These are phyloP conservation scores for Leistus spinibarbis DNA, from an alignment of 2,888 invertebrate species.

Conservation along the genomic window DNA sequence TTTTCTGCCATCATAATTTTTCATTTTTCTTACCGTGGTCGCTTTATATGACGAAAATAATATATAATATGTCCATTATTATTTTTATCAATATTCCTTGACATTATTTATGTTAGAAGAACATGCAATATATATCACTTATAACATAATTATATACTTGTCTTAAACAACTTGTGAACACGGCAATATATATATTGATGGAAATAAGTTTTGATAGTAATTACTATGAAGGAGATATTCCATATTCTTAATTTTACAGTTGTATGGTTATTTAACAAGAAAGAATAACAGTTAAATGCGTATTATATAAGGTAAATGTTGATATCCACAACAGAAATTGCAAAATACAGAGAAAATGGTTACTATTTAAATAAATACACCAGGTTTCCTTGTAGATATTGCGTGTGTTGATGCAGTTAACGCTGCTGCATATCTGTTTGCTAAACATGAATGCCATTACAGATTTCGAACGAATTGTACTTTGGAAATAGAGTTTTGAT, in stretches of 20 bases:
- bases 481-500: slow-evolving; percentile 4
- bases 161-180: slow-evolving; percentile 34
- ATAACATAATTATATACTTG: slow-evolving; percentile 33
- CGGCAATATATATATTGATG: slow-evolving; percentile 16
- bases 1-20: not conserved
- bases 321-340: no score
- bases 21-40: slow-evolving; percentile 22
- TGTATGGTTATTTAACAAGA: not conserved
- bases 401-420: slow-evolving; percentile 3
- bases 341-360: not conserved
- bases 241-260: no score
- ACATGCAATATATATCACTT: slow-evolving; percentile 32
- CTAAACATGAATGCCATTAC: slow-evolving; percentile 3
- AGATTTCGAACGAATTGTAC: not conserved
- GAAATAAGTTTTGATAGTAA: slow-evolving; percentile 1
- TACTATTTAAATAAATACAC: not conserved
- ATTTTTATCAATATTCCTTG: slow-evolving; percentile 19
- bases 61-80: slow-evolving; percentile 8
- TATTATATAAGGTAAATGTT: no score
- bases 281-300: not conserved
- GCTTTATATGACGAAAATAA: not conserved
- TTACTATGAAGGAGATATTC: not conserved
- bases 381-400: not conserved
- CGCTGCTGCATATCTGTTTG: not conserved
- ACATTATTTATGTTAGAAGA: slow-evolving; percentile 18